phyloP scores from a whole-genome alignment of 2,797 vertebrate species.

The Cetoscarus ocellatus region DNA sequence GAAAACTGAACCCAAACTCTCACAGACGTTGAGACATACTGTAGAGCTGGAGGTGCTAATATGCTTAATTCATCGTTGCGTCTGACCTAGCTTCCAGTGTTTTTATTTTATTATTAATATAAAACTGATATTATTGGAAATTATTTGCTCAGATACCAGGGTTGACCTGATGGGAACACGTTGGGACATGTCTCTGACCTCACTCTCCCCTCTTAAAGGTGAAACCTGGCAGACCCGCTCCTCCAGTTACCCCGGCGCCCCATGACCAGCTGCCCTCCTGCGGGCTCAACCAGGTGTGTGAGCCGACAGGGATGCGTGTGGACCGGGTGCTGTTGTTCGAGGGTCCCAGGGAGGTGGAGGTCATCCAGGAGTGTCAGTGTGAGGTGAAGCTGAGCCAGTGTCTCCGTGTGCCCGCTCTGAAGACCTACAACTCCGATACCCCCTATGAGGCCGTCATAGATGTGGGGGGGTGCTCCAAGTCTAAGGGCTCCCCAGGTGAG shows the following conservation, averaged over 20 bases:
- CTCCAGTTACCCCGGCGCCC: not conserved
- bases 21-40: no score
- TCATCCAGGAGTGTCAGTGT: constrained; percentile 85
- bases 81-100: no score
- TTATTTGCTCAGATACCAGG: no score
- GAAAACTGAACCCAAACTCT: no score
- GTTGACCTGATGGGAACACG: constrained; percentile 1
- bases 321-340: constrained; percentile 80
- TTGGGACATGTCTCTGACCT: constrained; percentile 3
- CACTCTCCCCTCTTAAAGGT: constrained; percentile 11
- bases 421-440: constrained; percentile 84
- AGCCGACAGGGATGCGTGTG: constrained; percentile 74
- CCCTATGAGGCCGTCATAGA: constrained; percentile 83
- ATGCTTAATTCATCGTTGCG: no score
- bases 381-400: constrained; percentile 73
- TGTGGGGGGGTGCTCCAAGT: constrained; percentile 83
- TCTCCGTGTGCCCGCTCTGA: constrained; percentile 81
- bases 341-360: constrained; percentile 81
- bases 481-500: constrained; percentile 76
- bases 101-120: no score
- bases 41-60: no score
- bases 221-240: constrained; percentile 33
- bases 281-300: constrained; percentile 71
- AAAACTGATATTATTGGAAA: no score
- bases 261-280: constrained; percentile 74